Evolutionary conservation across 1,140 invertebrate genomes (phyloP).

Genomic region (Trichonephila clavata): DNA sequence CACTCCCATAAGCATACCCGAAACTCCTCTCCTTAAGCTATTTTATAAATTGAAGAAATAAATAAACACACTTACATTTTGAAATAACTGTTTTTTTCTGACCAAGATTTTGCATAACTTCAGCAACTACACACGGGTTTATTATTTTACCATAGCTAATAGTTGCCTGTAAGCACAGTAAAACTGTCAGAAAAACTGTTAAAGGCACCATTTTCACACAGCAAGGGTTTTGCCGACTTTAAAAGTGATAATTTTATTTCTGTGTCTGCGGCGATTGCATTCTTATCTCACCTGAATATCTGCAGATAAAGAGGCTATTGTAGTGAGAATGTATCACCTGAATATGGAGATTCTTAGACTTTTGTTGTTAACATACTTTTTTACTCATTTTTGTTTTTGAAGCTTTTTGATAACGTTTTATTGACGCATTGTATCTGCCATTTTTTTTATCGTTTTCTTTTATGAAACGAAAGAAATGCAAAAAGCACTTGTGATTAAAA

Average conservation of each 20-base stretch:
- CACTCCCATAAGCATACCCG: too few relatives aligned
- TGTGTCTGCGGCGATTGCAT: background rate
- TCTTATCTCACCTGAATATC: background rate
- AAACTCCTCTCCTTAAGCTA: too few relatives aligned
- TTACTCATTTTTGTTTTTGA: too few relatives aligned
- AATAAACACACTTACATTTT: constrained; percentile 41
- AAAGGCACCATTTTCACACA: background rate
- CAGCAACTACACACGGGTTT: constrained; percentile 51
- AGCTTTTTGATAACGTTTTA: too few relatives aligned
- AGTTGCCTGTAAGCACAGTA: background rate
- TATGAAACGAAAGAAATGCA: too few relatives aligned
- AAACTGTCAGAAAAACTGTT: background rate
- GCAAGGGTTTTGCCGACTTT: background rate
- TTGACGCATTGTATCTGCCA: too few relatives aligned
- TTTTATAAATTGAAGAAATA: too few relatives aligned
- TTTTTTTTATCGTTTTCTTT: too few relatives aligned
- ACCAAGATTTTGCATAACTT: constrained; percentile 28
- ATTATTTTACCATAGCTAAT: background rate
- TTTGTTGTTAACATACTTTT: too few relatives aligned
- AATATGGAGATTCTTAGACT: background rate
- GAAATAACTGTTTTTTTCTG: constrained; percentile 38
- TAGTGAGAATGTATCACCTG: background rate
- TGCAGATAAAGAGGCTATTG: background rate
- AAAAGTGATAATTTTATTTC: background rate
- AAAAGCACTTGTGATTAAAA: too few relatives aligned